Percentiles rank a stretch among this genome's conserved stretches.
phyloP scores from a whole-genome alignment of 2,888 invertebrate genomes.

The Pristionchus fissidentatus region DNA sequence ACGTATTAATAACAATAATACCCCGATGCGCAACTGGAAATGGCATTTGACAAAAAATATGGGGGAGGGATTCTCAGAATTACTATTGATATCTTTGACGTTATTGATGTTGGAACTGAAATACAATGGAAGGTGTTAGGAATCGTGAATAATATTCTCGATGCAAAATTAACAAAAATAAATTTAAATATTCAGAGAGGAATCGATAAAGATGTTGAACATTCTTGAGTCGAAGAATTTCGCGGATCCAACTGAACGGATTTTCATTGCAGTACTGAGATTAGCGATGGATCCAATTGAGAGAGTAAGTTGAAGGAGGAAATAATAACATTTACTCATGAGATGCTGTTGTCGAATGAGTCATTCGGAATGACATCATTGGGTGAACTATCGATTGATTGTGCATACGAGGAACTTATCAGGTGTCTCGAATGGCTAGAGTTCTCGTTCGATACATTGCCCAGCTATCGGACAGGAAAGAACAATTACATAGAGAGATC shows the following conservation, averaged over 20 bases:
- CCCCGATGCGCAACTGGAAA: neutral
- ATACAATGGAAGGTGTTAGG: no score
- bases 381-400: neutral
- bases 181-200: no score
- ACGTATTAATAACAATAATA: neutral
- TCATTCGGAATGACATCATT: neutral
- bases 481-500: neutral
- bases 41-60: no score
- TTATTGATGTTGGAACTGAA: no score
- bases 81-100: no score
- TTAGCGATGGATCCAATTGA: slow-evolving; percentile 91
- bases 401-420: neutral
- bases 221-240: slow-evolving; percentile 69
- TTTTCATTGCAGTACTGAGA: slow-evolving; percentile 87
- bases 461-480: slow-evolving; percentile 48
- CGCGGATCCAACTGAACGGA: slow-evolving; percentile 84
- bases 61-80: no score
- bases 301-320: slow-evolving; percentile 79
- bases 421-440: slow-evolving; percentile 81
- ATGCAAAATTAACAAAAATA: no score
- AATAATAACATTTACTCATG: neutral
- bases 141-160: no score
- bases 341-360: no score
- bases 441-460: slow-evolving; percentile 86
- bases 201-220: slow-evolving; percentile 81